Evolutionary conservation across 1,140 invertebrate genomes (phyloP).

Genomic region (Pteromalus puparum): DNA sequence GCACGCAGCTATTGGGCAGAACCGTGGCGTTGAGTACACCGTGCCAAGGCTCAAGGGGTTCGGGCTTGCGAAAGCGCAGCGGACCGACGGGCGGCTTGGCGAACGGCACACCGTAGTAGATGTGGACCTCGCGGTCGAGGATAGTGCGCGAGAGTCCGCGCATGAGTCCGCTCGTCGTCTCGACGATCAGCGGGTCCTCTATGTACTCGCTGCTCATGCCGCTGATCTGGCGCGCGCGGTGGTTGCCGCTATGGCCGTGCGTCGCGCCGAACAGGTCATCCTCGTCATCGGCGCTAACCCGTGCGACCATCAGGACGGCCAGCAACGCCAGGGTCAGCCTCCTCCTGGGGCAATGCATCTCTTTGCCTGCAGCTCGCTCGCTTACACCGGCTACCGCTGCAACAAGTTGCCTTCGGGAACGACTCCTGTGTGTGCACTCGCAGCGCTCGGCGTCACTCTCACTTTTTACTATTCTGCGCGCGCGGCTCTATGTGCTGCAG

Average conservation of each 20-base stretch:
- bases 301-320: neutral
- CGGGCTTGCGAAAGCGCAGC: conserved; percentile 90
- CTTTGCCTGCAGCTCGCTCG: no score
- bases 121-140: conserved; percentile 88
- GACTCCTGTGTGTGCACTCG: neutral
- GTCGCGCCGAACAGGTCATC: neutral
- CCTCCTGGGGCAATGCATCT: neutral
- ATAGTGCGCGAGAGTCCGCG: conserved; percentile 86
- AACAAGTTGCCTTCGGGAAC: neutral
- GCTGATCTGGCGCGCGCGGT: conserved; percentile 14
- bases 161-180: conserved; percentile 86
- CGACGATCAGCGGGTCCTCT: conserved; percentile 70
- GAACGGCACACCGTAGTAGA: conserved; percentile 95
- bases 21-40: conserved; percentile 86
- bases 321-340: neutral
- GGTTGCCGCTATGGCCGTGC: neutral
- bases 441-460: neutral
- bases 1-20: conserved; percentile 89
- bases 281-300: neutral
- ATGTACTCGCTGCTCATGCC: conserved; percentile 22
- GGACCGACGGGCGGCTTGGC: conserved; percentile 93
- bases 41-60: conserved; percentile 90
- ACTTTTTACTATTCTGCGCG: neutral
- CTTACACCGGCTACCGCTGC: no score
- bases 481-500: neutral